These are phyloP conservation scores for Hyposmocoma kahamanoa DNA, from an alignment of 1,140 invertebrate species.

Conservation along the genomic window DNA sequence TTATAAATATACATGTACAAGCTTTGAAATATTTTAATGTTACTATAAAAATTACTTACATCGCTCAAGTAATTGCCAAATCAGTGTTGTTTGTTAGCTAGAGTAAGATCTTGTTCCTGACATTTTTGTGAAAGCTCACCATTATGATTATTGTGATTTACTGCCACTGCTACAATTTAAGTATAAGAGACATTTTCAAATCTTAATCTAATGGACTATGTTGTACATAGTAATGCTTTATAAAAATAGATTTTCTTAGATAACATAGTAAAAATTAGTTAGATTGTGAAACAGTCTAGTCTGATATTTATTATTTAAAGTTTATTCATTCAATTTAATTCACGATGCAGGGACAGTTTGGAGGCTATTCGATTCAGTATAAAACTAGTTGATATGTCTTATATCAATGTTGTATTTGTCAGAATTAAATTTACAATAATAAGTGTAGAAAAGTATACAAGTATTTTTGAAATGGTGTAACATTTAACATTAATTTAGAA, in stretches of 20 bases:
- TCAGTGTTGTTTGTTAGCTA: conserved; percentile 31
- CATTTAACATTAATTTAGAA: too few relatives aligned
- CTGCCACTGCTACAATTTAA: background rate
- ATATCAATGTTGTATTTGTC: background rate
- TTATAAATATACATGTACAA: conserved; percentile 10
- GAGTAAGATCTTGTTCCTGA: conserved; percentile 7
- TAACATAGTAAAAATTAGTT: background rate
- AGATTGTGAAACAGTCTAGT: conserved; percentile 23
- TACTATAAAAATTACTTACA: conserved; percentile 17
- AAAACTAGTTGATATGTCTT: background rate
- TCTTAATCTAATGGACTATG: too few relatives aligned
- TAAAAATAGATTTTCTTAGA: background rate
- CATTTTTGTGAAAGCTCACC: conserved; percentile 1
- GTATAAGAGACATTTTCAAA: background rate
- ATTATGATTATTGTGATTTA: background rate
- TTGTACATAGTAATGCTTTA: too few relatives aligned
- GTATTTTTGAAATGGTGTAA: too few relatives aligned
- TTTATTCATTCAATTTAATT: too few relatives aligned
- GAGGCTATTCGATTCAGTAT: too few relatives aligned
- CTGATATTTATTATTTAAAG: conserved; percentile 34
- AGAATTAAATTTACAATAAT: too few relatives aligned
- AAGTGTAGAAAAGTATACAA: too few relatives aligned
- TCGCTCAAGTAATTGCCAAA: conserved; percentile 59
- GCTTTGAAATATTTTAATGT: conserved; percentile 16
- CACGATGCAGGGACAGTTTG: too few relatives aligned